Conservation (phyloP, 2,888 invertebrate genomes). For the Horisme vitalbata region DNA sequence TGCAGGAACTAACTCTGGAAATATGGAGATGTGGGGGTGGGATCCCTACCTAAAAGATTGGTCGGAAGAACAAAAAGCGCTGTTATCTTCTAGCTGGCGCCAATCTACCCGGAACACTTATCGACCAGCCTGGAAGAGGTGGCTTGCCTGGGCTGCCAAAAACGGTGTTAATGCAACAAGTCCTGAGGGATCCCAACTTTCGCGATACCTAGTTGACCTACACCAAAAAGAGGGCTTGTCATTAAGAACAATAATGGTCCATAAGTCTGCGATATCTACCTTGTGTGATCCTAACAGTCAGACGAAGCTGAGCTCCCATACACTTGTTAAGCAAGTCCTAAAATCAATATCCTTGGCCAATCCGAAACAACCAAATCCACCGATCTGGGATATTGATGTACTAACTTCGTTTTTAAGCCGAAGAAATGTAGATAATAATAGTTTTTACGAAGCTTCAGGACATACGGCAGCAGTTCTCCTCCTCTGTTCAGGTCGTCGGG, state of each 20-base stretch:
- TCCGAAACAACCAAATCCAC: neutral
- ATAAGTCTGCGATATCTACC: neutral
- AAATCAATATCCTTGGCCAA: neutral
- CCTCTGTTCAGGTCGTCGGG: neutral
- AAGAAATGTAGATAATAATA: neutral
- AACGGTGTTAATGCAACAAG: conserved; percentile 13
- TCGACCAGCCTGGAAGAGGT: conserved; percentile 30
- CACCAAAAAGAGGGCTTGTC: neutral
- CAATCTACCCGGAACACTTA: conserved; percentile 29
- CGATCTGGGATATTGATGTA: neutral
- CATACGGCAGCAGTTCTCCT: neutral
- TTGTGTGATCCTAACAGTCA: neutral
- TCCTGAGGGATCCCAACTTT: conserved; percentile 11
- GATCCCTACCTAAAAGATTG: conserved; percentile 16
- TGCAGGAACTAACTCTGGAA: conserved; percentile 23
- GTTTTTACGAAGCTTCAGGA: neutral
- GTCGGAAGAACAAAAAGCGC: conserved; percentile 17
- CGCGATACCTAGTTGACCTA: neutral
- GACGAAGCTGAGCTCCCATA: neutral
- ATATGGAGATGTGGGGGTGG: conserved; percentile 42
- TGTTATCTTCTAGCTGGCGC: conserved; percentile 26
- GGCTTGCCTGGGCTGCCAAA: conserved; percentile 26
- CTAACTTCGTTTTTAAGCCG: neutral
- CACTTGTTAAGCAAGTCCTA: too few species aligned
- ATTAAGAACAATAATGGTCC: neutral